These are phyloP conservation scores for Seladonia tumulorum DNA, from an alignment of 2,888 invertebrate species.

Conservation along the genomic window DNA sequence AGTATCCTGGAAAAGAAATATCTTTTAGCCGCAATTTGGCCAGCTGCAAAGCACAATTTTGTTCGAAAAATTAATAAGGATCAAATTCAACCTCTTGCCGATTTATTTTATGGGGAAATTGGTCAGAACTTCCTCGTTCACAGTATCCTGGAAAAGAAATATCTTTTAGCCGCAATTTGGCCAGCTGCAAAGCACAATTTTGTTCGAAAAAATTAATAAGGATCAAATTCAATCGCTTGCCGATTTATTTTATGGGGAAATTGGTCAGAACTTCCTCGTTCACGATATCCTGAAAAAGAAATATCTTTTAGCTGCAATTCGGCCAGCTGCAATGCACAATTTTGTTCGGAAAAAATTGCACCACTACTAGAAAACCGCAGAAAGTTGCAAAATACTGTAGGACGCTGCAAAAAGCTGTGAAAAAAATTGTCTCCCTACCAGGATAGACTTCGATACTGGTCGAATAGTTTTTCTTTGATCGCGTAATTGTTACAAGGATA, in stretches of 20 bases:
- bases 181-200: too few relatives aligned
- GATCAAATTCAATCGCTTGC: neutral
- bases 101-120: neutral
- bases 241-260: neutral
- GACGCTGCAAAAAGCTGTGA: neutral
- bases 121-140: neutral
- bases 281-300: neutral
- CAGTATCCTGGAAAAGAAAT: neutral
- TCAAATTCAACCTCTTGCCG: neutral
- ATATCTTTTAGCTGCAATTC: neutral
- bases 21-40: too few relatives aligned
- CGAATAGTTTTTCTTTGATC: neutral
- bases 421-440: neutral
- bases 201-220: too few relatives aligned
- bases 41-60: too few relatives aligned
- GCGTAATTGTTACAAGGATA: neutral
- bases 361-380: too few relatives aligned
- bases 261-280: neutral
- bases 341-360: too few relatives aligned
- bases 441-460: neutral
- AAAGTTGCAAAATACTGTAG: neutral
- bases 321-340: too few relatives aligned
- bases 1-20: neutral
- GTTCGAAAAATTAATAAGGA: neutral
- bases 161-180: too few relatives aligned